Percentiles rank a stretch among this genome's conserved stretches.
Evolutionary conservation across 1,140 invertebrate genomes (phyloP).

Genomic region (Ceratina japonica): DNA sequence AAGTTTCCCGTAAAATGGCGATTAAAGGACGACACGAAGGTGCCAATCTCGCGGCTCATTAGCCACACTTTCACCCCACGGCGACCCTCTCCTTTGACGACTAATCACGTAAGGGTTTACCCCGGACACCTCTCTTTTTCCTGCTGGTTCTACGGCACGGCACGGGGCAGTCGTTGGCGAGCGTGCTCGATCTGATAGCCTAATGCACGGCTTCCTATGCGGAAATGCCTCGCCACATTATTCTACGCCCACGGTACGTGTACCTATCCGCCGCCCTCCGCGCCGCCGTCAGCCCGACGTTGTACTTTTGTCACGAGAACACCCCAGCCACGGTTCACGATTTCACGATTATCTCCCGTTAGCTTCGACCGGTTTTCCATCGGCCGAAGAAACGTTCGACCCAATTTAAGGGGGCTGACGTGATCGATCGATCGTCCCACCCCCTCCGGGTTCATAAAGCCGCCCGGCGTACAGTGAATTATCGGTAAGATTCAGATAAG

Average conservation of each 20-base stretch:
- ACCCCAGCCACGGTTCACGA: constrained; percentile 45
- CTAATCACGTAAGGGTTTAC: constrained; percentile 77
- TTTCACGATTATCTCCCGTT: constrained; percentile 15
- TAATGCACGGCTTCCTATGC: constrained; percentile 80
- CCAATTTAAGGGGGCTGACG: neutral
- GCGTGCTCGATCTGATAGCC: constrained; percentile 79
- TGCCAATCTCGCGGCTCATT: constrained; percentile 46
- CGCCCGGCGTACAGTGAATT: neutral
- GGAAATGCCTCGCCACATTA: constrained; percentile 78
- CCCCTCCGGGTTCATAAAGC: constrained; percentile 3
- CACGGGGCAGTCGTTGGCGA: constrained; percentile 65
- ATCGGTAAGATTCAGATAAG: constrained; percentile 28
- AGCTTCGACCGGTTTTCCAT: neutral
- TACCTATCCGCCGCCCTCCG: constrained; percentile 48
- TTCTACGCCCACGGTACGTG: constrained; percentile 70
- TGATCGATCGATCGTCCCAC: constrained; percentile 21
- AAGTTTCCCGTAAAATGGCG: constrained; percentile 58
- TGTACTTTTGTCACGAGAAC: constrained; percentile 76
- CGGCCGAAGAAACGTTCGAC: neutral
- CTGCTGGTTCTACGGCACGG: constrained; percentile 61
- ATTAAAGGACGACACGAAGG: constrained; percentile 48
- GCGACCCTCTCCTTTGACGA: constrained; percentile 61
- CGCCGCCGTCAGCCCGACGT: too few relatives aligned
- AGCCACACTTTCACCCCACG: constrained; percentile 49
- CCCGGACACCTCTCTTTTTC: constrained; percentile 64